Conservation (phyloP, 2,888 invertebrate genomes). For the Cephus sareptanus region DNA sequence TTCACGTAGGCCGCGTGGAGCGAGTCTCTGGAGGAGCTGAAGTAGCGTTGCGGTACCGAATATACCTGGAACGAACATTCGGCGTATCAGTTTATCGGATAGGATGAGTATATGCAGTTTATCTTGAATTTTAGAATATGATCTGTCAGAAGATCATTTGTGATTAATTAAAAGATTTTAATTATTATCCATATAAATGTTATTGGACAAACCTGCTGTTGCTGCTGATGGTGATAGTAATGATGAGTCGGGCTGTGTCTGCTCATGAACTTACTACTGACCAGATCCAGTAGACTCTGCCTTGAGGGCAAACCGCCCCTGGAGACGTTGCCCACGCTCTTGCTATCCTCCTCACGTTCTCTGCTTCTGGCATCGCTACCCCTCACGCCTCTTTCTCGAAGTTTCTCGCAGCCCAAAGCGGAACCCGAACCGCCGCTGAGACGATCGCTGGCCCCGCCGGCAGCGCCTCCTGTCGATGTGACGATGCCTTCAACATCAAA, state of each 20-base stretch:
- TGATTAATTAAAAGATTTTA: not conserved
- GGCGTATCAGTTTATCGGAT: not conserved
- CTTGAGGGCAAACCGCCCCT: slow-evolving; percentile 54
- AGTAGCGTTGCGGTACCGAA: slow-evolving; percentile 71
- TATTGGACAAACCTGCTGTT: slow-evolving; percentile 18
- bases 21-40: slow-evolving; percentile 80
- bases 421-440: slow-evolving; percentile 53
- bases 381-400: slow-evolving; percentile 40
- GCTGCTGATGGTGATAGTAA: slow-evolving; percentile 59
- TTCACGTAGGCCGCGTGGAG: slow-evolving; percentile 77
- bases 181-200: not conserved
- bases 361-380: slow-evolving; percentile 43
- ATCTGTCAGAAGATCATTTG: not conserved
- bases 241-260: slow-evolving; percentile 60
- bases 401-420: slow-evolving; percentile 46
- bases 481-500: slow-evolving; percentile 38
- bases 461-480: slow-evolving; percentile 40
- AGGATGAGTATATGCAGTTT: not conserved
- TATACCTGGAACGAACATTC: slow-evolving; percentile 52
- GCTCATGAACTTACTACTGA: slow-evolving; percentile 60
- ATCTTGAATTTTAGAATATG: not conserved
- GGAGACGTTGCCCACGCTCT: slow-evolving; percentile 60
- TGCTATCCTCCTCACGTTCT: slow-evolving; percentile 55
- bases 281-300: slow-evolving; percentile 61
- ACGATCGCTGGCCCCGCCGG: slow-evolving; percentile 41